phyloP scores from a whole-genome alignment of 1,140 invertebrate genomes.

The Drosophila asahinai region DNA sequence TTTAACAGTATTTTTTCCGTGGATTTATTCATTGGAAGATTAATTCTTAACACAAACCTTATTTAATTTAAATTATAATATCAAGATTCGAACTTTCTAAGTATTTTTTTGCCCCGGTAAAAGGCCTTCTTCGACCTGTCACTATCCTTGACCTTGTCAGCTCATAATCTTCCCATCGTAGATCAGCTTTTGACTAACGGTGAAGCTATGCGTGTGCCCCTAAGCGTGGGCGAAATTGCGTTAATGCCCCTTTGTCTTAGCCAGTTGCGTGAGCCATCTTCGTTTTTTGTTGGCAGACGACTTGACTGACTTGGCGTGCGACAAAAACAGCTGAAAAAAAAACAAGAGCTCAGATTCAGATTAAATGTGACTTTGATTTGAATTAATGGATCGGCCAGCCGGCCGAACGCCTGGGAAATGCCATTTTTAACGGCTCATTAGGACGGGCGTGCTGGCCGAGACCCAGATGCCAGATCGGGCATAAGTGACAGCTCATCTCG shows the following conservation, averaged over 20 bases:
- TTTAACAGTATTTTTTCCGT: too few species aligned
- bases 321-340: conserved; percentile 39
- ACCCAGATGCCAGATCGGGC: conserved; percentile 57
- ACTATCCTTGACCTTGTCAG: conserved; percentile 71
- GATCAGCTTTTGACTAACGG: conserved; percentile 49
- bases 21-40: not conserved
- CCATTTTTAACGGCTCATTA: conserved; percentile 57
- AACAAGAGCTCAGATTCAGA: conserved; percentile 42
- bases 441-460: conserved; percentile 60
- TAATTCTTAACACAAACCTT: not conserved
- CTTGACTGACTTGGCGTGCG: conserved; percentile 49
- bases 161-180: conserved; percentile 62
- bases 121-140: not conserved
- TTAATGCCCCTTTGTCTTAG: conserved; percentile 74
- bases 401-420: conserved; percentile 56
- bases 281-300: conserved; percentile 12
- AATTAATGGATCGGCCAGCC: conserved; percentile 59
- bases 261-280: conserved; percentile 51
- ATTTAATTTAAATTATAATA: not conserved
- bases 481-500: conserved; percentile 46
- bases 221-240: conserved; percentile 62
- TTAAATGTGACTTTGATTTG: conserved; percentile 67
- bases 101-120: conserved; percentile 9
- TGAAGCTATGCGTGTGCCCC: conserved; percentile 51
- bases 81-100: not conserved